Percentiles rank a stretch among this genome's conserved stretches.
phyloP scores from a whole-genome alignment of 2,113 vertebrate genomes.

The Catharus bicknelli region DNA sequence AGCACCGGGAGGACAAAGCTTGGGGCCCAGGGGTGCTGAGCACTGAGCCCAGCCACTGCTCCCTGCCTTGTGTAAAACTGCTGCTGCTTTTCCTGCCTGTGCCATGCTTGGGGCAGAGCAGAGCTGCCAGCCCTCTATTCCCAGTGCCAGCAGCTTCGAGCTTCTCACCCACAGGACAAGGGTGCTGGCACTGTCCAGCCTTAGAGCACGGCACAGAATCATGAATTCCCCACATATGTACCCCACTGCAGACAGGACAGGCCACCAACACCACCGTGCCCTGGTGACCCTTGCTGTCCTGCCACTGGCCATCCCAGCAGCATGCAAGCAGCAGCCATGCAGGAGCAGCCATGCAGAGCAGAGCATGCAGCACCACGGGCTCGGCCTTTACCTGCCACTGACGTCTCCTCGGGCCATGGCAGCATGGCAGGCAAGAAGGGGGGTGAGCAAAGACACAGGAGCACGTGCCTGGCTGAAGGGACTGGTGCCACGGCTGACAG shows the following conservation, averaged over 20 bases:
- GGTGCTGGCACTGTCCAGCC: background rate
- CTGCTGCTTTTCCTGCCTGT: background rate
- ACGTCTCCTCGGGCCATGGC: slow-evolving; percentile 30
- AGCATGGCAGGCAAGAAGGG: slow-evolving; percentile 57
- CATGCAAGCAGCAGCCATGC: background rate
- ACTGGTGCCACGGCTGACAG: fast-evolving
- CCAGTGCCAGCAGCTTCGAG: background rate
- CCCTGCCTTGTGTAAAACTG: background rate
- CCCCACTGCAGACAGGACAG: background rate
- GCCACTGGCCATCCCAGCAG: background rate
- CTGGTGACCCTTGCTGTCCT: background rate
- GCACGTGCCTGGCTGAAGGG: background rate
- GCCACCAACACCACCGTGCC: fast-evolving
- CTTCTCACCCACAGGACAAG: background rate
- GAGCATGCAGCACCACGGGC: slow-evolving; percentile 16
- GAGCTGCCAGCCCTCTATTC: background rate
- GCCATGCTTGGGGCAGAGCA: background rate
- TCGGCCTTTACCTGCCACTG: slow-evolving; percentile 52
- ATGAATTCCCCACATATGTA: fast-evolving
- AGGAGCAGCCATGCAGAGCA: slow-evolving; percentile 37
- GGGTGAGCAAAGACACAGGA: slow-evolving; percentile 19
- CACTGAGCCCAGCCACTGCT: background rate
- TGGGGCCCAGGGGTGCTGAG: background rate
- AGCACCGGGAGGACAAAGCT: background rate
- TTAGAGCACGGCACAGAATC: fast-evolving